Conservation (phyloP, 2,113 vertebrate species). For the Platycercus adscitus region DNA sequence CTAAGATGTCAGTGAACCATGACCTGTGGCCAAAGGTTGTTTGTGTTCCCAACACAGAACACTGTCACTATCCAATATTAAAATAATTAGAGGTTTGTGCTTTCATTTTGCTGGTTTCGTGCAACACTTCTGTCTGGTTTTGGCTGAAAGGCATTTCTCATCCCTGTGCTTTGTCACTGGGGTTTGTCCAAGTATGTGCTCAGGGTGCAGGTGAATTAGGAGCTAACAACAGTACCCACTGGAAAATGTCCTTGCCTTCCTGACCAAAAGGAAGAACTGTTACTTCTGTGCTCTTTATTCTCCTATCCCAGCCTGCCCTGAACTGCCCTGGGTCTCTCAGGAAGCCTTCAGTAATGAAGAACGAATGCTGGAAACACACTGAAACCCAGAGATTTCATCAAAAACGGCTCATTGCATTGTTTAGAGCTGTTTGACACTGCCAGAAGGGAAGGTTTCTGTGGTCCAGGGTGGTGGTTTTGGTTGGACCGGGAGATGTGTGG, state of each 20-base stretch:
- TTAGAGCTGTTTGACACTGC: neutral
- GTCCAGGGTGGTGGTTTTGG: neutral
- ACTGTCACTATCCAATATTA: conserved; percentile 48
- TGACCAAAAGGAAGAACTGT: neutral
- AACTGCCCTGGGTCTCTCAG: neutral
- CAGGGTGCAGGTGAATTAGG: neutral
- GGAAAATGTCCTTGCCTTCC: neutral
- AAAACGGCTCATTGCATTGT: neutral
- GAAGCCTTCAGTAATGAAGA: neutral
- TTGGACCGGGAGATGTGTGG: neutral
- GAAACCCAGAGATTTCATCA: neutral
- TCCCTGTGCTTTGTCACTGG: neutral
- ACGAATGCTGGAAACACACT: neutral
- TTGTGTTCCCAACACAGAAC: conserved; percentile 7
- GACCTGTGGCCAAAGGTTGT: conserved; percentile 53
- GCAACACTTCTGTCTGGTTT: conserved; percentile 22
- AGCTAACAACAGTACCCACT: neutral
- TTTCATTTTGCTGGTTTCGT: conserved; percentile 36
- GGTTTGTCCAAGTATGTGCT: neutral
- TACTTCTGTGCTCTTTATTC: neutral
- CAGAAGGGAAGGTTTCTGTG: neutral
- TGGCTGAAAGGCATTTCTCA: conserved; percentile 32
- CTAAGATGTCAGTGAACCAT: neutral
- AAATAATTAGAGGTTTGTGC: conserved; percentile 57
- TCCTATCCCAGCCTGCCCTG: neutral